Conservation (phyloP, 2,113 vertebrate species). For the Chroicocephalus ridibundus region DNA sequence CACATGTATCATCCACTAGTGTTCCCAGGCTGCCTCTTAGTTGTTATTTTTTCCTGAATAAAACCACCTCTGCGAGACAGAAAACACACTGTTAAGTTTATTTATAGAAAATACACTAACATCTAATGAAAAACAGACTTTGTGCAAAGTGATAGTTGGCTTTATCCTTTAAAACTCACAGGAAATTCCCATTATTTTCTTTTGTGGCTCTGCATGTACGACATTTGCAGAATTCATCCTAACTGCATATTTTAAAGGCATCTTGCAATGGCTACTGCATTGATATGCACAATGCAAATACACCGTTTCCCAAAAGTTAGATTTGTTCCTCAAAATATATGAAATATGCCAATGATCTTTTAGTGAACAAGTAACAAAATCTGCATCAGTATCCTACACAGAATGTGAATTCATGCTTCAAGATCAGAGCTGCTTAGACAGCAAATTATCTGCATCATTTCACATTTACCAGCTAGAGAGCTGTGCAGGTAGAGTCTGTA, state of each 20-base stretch:
- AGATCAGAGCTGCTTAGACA: constrained; percentile 56
- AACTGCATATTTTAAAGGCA: neutral
- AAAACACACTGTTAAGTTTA: constrained; percentile 1
- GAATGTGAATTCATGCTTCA: constrained; percentile 53
- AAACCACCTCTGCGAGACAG: neutral
- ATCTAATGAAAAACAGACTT: neutral
- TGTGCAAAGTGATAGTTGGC: neutral
- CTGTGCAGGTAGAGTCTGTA: constrained; percentile 52
- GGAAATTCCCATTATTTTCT: neutral
- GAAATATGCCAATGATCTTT: constrained; percentile 9
- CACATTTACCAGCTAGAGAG: constrained; percentile 42
- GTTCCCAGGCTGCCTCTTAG: neutral
- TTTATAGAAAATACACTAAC: neutral
- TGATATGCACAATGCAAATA: constrained; percentile 12
- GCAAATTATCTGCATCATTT: constrained; percentile 68
- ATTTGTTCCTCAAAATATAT: constrained; percentile 53
- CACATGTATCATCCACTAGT: neutral
- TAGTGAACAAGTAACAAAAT: constrained; percentile 59
- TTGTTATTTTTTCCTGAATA: neutral
- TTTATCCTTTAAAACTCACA: neutral
- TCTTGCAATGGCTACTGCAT: neutral
- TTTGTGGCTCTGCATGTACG: neutral
- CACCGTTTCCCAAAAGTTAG: constrained; percentile 5
- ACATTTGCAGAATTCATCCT: neutral
- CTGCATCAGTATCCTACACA: constrained; percentile 39